A percentile compares a stretch with the other conserved stretches of the same genome.
phyloP scores from a whole-genome alignment of 2,797 vertebrate species.

The Thaleichthys pacificus region DNA sequence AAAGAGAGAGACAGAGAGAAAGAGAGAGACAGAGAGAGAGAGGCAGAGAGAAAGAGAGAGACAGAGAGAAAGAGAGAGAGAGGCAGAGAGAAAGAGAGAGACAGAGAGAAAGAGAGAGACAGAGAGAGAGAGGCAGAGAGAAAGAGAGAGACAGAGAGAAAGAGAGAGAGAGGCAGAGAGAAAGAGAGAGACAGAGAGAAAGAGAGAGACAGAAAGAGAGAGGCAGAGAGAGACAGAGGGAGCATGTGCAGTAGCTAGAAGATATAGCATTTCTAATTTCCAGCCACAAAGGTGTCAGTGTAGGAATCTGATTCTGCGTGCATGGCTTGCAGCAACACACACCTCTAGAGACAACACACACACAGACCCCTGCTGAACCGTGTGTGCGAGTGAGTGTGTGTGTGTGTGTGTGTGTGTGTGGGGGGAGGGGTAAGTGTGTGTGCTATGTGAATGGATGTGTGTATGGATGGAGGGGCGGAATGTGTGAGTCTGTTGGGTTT shows the following conservation, averaged over 20 bases:
- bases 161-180: neutral
- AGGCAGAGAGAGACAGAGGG: neutral
- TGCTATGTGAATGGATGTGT: neutral
- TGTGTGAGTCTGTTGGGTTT: too few species aligned
- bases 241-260: slow-evolving; percentile 24
- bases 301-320: slow-evolving; percentile 39
- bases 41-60: neutral
- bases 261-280: slow-evolving; percentile 29
- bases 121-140: neutral
- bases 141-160: neutral
- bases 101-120: neutral
- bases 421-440: neutral
- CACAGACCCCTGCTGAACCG: slow-evolving; percentile 50
- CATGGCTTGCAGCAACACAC: slow-evolving; percentile 48
- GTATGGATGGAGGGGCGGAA: neutral
- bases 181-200: neutral
- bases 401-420: slow-evolving; percentile 19
- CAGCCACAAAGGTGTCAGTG: slow-evolving; percentile 36
- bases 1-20: neutral
- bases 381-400: slow-evolving; percentile 23
- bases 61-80: neutral
- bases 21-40: neutral
- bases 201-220: neutral
- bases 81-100: neutral
- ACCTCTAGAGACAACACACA: slow-evolving; percentile 31